A percentile compares a stretch with the other conserved stretches of the same genome.
Evolutionary conservation across 2,888 invertebrate genomes (phyloP).

Genomic region (Rhagonycha fulva): DNA sequence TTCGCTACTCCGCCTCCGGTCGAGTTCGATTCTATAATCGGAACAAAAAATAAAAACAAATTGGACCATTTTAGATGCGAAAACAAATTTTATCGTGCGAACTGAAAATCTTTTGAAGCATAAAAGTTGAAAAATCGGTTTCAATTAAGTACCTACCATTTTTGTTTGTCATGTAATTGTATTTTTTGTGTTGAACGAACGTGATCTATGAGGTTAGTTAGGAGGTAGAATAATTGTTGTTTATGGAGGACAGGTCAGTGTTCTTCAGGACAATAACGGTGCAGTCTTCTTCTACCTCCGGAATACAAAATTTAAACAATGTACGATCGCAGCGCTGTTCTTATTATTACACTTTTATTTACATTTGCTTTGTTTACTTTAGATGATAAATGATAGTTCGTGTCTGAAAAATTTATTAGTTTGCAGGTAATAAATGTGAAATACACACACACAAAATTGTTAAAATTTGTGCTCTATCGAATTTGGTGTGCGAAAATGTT

Average conservation of each 20-base stretch:
- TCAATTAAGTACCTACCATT: neutral
- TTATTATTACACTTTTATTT: neutral
- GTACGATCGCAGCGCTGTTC: conserved; percentile 10
- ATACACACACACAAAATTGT: neutral
- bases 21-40: no score
- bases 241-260: conserved; percentile 43
- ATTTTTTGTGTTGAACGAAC: conserved; percentile 9
- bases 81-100: no score
- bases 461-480: neutral
- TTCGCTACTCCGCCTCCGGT: no score
- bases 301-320: conserved; percentile 13
- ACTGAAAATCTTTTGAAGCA: neutral
- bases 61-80: no score
- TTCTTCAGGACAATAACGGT: conserved; percentile 44
- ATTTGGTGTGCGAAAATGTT: neutral
- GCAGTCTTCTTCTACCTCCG: conserved; percentile 33
- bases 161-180: neutral
- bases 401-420: neutral
- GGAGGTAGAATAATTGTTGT: conserved; percentile 4
- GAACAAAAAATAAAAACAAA: no score
- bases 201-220: conserved; percentile 10
- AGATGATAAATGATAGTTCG: conserved; percentile 2
- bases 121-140: neutral
- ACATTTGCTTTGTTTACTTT: neutral
- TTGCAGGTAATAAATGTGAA: neutral